Base-by-base conservation (phyloP, 2,113 vertebrate species). In the Muntiacus muntjak region DNA sequence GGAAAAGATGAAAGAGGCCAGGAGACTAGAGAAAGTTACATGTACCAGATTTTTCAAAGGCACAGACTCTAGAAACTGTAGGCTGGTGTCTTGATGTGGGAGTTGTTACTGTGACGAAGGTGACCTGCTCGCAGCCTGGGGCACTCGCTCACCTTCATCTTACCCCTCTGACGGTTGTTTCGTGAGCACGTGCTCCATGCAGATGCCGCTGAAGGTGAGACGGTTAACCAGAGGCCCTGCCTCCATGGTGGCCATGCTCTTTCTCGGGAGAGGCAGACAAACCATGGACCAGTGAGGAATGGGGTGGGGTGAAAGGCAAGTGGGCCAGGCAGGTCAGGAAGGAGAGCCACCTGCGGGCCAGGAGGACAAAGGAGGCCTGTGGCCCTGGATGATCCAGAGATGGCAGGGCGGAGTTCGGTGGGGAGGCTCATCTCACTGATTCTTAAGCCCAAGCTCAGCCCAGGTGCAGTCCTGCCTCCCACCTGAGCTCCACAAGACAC, bases 391-490 rank as follows among this genome's bases (percentile, higher is more conserved):
- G 36, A 86, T 30, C 30, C 12, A 28, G 45, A n/a, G 76, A 7
- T 3, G 74, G 3, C 0, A 1, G 52, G 30, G 14, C 1, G 26
- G 33, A 16, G 16, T 1, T 36, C 1, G 8, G 36, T 28, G 13
- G 79, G 33, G 13, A 54, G 79, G 19, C 50, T 43, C 3, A 0
- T 17, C 33, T 17, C 0, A 7, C 6, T 7, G 87, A 87, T 58
- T 30, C 60, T 40, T 28, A 36, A 47, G 36, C 55, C 55, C 23
- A 6, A 43, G 25, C 26, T 28, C 6, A n/a, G 86, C 47, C 21
- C 15, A 17, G 47, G 79, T 9, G 14, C 25, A 3, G 64, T 36
- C 50, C n/a, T 3, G 2, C 83, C 40, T 74, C 33, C 54, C 0
- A 0, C 16, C 7, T 13, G 52, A 76, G 62, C 45, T 57, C 28